A percentile compares a stretch with the other conserved stretches of the same genome.
These are phyloP conservation scores for Druceiella hillmani DNA, from an alignment of 2,888 invertebrate genomes.

Conservation along the genomic window DNA sequence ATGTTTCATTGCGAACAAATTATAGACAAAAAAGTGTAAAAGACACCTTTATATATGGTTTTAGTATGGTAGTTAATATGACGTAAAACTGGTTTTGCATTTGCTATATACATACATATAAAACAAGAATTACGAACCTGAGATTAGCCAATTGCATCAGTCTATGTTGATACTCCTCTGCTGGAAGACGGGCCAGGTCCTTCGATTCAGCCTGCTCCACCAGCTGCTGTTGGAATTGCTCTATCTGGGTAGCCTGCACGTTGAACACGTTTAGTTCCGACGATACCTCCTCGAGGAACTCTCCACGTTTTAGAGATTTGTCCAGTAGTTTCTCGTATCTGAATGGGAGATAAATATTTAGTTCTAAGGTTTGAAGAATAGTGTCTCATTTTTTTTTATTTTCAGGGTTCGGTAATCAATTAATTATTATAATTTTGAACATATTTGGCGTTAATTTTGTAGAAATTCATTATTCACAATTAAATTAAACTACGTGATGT, in stretches of 20 bases:
- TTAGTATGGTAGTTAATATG: background rate
- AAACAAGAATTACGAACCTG: slow-evolving; percentile 36
- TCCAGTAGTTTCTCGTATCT: slow-evolving; percentile 85
- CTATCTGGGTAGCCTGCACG: slow-evolving; percentile 60
- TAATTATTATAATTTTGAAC: too few relatives aligned
- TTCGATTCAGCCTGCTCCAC: slow-evolving; percentile 69
- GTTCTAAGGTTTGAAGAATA: too few relatives aligned
- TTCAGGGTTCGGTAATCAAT: too few relatives aligned
- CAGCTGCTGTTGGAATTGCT: slow-evolving; percentile 65
- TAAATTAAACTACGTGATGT: too few relatives aligned
- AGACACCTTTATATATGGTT: background rate
- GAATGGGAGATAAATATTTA: too few relatives aligned
- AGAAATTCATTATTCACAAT: too few relatives aligned
- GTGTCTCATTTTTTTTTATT: too few relatives aligned
- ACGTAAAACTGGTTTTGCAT: background rate
- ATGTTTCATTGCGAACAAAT: too few relatives aligned
- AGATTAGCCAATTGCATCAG: slow-evolving; percentile 53
- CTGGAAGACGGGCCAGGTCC: slow-evolving; percentile 61
- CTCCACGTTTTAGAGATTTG: slow-evolving; percentile 70
- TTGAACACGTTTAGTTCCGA: slow-evolving; percentile 62
- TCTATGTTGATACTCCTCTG: slow-evolving; percentile 48
- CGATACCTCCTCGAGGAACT: slow-evolving; percentile 77
- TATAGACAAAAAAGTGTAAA: slow-evolving; percentile 5
- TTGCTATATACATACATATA: background rate
- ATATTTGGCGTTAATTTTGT: too few relatives aligned